phyloP scores from a whole-genome alignment of 1,140 invertebrate genomes.

The Drosophila nannoptera region DNA sequence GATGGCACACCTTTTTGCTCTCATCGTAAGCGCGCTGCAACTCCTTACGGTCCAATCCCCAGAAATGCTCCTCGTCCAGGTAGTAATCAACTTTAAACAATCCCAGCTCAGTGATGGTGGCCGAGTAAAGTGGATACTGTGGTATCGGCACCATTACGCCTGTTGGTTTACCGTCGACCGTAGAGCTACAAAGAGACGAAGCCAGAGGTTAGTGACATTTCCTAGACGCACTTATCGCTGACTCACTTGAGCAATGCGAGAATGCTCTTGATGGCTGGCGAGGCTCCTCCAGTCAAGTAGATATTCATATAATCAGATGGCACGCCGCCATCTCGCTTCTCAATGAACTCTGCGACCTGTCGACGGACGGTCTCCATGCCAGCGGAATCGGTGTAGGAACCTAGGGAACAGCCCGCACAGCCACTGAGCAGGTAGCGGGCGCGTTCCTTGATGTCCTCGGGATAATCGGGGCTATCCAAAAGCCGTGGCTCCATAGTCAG shows the following conservation, averaged over 20 bases:
- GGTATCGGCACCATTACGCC: constrained; percentile 98
- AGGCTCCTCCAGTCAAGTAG: constrained; percentile 93
- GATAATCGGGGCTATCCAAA: constrained; percentile 87
- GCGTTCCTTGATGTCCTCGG: constrained; percentile 90
- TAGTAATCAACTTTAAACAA: constrained; percentile 94
- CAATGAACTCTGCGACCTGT: constrained; percentile 94
- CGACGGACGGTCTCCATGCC: constrained; percentile 95
- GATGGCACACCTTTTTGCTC: constrained; percentile 84
- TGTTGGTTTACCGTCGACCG: constrained; percentile 82
- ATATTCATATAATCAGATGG: constrained; percentile 89
- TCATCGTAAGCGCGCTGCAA: constrained; percentile 89
- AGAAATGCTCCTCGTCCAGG: constrained; percentile 93
- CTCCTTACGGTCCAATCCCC: constrained; percentile 91
- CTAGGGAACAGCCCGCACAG: constrained; percentile 91
- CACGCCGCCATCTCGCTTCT: constrained; percentile 88
- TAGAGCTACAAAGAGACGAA: constrained; percentile 75
- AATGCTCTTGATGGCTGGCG: constrained; percentile 92
- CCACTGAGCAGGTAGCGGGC: constrained; percentile 87
- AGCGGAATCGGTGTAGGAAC: constrained; percentile 95
- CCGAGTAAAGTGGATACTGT: constrained; percentile 98
- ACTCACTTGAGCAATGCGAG: constrained; percentile 85
- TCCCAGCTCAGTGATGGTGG: constrained; percentile 94
- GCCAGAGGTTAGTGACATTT: too few species aligned
- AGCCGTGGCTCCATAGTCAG: constrained; percentile 88
- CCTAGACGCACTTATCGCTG: too few species aligned